Base-by-base conservation (phyloP, 2,888 invertebrate genomes). In the Lissonota sp. region DNA sequence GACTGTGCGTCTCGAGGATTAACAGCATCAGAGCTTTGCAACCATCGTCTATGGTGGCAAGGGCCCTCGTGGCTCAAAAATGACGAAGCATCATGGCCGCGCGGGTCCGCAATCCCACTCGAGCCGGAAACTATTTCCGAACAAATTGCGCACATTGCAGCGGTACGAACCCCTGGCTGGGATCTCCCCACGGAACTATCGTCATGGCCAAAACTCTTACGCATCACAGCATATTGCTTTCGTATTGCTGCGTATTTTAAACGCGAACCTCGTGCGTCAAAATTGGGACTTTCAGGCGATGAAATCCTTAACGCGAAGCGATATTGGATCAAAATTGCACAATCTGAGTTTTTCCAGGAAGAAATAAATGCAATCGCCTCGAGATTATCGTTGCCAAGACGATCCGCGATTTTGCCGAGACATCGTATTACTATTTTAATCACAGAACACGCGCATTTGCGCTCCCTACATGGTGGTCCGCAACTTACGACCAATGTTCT, bases 1-100 rank as follows among this genome's bases (percentile, higher is more conserved):
- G 88, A 90, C 71, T 84, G 87, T 14, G 82, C 88, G 4, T 89
- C 89, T 0, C 62, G 90, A 51, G 90, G 90, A 37, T 8, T 86
- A 1, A 55, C 72, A 1, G 78, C 85, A 3, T 12, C 49, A 6
- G 85, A 85, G 37, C 72, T 86, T 4, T 8, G 63, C 7, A 42
- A 49, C 1, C 82, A 83, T 58, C 16, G 39, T 0, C 37, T 86
- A 6, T 86, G 85, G 85, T 85, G 82, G 84, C 51, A 58, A 46
- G 85, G 86, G 10, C 86, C 84, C n/a, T 10, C 53, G 6, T 87
- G 84, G 84, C 66, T 87, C 4, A 49, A 67, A 42, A 39, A 8
- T 81, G 84, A 84, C 80, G 79, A 16, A 1, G 49, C 67, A 4
- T 57, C 70, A 14, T 70, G 70, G 70, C 26, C 26, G 26, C 26